Base-by-base conservation (phyloP, 2,888 invertebrate genomes). In the Platycheirus albimanus region DNA sequence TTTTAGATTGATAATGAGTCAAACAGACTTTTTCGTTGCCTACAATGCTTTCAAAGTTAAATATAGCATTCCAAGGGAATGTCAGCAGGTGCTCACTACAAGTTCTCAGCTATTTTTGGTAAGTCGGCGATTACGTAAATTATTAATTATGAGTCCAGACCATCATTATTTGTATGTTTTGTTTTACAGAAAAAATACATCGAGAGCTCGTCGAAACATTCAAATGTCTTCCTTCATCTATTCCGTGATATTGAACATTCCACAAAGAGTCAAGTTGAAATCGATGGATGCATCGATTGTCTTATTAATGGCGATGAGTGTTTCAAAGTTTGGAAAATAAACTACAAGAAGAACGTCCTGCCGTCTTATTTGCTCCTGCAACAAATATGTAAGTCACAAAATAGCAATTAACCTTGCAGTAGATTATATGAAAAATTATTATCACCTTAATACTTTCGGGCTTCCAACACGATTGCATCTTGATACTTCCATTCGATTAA, bases 281-380 rank as follows among this genome's bases (percentile, higher is more conserved):
- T 89, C 8, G 87, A 86, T 7, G 90, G 88, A n/a, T 90, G 90
- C 61, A 85, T 89, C 6, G 87, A 86, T 15, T 89, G 88, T 20
- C 84, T 90, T 13, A 74, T 87, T 2, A 87, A 87, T 33, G 85
- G 64, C n/a, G 87, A 88, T 24, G 90, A 90, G 51, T 89, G 89
- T 51, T 88, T 89, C 15, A 88, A 88, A 67, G 86, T 90, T 30
- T 90, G 90, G 90, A 89, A 88, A 75, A 90, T 89, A 88, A 90
- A 90, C 78, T 91, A 89, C 54, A 90, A 90, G 45, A 91, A 89
- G 47, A 89, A 90, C 72, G 83, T 87, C 30, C 20, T 87, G 52
- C 83, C 89, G 2, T 88, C 89, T 4, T 84, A 86, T 52, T 41
- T 89, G 71, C 79, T 90, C 8, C 45, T 90, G 2, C 75, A 86